Base-by-base conservation (phyloP, 2,888 invertebrate species). In the Timandra comae region DNA sequence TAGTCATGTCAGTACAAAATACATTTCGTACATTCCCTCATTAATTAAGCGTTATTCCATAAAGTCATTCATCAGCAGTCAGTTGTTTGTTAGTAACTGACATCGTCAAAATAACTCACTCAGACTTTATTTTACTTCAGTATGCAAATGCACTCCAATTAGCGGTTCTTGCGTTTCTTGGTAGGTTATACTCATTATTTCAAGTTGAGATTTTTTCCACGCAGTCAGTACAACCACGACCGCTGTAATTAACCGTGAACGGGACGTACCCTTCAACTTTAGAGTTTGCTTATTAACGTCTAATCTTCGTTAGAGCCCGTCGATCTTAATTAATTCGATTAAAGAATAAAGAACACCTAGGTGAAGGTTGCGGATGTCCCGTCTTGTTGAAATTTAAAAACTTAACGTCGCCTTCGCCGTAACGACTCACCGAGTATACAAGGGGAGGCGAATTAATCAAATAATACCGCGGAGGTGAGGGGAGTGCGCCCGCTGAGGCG, bases 381-480 rank as follows among this genome's bases (percentile, higher is more conserved):
- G 73, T 72, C 74, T 75, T 65, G 72, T 73, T 70, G 68, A 73
- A 81, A 81, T 82, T 84, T 82, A 78, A 82, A 84, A 85, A 85
- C 80, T 79, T 79, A 75, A 74, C 77, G 78, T 80, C 70, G 64
- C 69, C 74, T 72, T 74, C 67, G 73, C 71, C 77, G 78, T 79
- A 81, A 81, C 81, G 85, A 80, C 76, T 81, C 73, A 66, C 68
- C 74, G 78, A 77, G 76, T 79, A 77, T 82, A 81, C 82, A 79
- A 82, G 82, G 84, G 85, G 84, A 81, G 82, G 82, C 81, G 79
- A 85, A 85, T 85, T 85, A 85, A 85, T 85, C 85, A 85, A 85
- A 85, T 85, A 85, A 85, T 84, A 81, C 81, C 71, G 77, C 77
- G 71, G 78, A 64, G 81, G 78, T 58, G 76, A 60, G 72, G 70